Conservation (phyloP, 2,797 vertebrate genomes). For the Micropoecilia bifurca region DNA sequence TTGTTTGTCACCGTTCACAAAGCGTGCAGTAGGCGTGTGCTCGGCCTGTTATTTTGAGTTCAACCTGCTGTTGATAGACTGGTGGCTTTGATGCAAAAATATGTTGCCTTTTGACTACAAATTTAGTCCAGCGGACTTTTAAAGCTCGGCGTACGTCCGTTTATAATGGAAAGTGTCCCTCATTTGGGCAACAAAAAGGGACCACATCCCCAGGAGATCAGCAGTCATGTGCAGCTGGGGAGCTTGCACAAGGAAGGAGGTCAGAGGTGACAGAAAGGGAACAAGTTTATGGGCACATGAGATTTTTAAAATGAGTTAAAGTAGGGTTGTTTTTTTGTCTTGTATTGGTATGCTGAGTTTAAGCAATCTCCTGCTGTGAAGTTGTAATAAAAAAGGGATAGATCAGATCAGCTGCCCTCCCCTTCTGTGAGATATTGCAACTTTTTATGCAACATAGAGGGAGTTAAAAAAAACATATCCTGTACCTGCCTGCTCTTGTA, state of each 20-base stretch:
- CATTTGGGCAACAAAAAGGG: conserved; percentile 6
- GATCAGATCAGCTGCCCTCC: conserved; percentile 48
- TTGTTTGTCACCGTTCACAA: conserved; percentile 60
- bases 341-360: conserved; percentile 33
- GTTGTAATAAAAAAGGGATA: conserved; percentile 62
- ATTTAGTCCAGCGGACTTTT: background rate
- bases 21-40: conserved; percentile 23
- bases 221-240: conserved; percentile 56
- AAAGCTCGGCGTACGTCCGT: background rate
- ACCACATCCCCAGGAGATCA: conserved; percentile 31
- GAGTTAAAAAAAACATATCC: conserved; percentile 8
- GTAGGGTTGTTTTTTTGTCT: conserved; percentile 20
- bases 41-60: conserved; percentile 31
- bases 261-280: conserved; percentile 57
- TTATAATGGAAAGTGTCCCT: conserved; percentile 8
- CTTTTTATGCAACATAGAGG: conserved; percentile 52
- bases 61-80: conserved; percentile 38
- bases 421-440: conserved; percentile 37
- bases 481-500: conserved; percentile 23
- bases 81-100: conserved; percentile 16
- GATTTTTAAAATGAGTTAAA: conserved; percentile 1
- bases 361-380: conserved; percentile 56
- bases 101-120: conserved; percentile 2
- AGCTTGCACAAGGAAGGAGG: conserved; percentile 56
- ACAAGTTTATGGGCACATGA: conserved; percentile 17